phyloP scores from a whole-genome alignment of 2,888 invertebrate species.

The Ommatoiulus sabulosus region DNA sequence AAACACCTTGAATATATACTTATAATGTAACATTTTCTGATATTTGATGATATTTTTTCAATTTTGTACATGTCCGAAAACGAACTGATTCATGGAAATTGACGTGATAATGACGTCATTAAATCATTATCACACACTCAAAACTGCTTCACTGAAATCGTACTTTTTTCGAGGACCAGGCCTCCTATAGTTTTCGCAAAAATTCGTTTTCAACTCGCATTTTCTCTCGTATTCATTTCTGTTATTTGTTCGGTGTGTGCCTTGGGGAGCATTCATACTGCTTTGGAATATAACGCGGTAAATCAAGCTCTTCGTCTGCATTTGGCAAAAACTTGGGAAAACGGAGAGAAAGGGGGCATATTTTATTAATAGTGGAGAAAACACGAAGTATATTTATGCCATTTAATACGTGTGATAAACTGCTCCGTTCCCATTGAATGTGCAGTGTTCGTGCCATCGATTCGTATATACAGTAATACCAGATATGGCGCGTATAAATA shows the following conservation, averaged over 20 bases:
- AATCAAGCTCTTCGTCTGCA: neutral
- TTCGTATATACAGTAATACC: slow-evolving; percentile 29
- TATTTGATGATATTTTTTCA: too few relatives aligned
- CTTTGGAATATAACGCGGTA: neutral
- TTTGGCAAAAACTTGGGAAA: neutral
- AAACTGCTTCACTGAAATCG: too few relatives aligned
- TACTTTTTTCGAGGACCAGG: too few relatives aligned
- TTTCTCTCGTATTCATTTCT: neutral
- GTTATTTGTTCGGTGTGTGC: neutral
- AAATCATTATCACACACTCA: too few relatives aligned
- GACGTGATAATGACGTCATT: too few relatives aligned
- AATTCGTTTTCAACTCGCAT: neutral
- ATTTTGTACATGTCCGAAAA: too few relatives aligned
- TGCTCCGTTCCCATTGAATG: neutral
- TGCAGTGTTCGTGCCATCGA: neutral
- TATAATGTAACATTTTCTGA: too few relatives aligned
- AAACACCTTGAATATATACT: too few relatives aligned
- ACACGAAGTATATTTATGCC: slow-evolving; percentile 11
- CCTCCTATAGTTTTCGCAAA: too few relatives aligned
- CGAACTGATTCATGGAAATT: too few relatives aligned
- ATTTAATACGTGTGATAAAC: slow-evolving; percentile 11
- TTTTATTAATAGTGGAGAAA: slow-evolving; percentile 10
- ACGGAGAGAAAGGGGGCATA: neutral
- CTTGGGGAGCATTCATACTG: too few relatives aligned
- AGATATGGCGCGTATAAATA: slow-evolving; percentile 32